Evolutionary conservation across 2,888 invertebrate genomes (phyloP).

Genomic region (Kryphioiulus occultus): DNA sequence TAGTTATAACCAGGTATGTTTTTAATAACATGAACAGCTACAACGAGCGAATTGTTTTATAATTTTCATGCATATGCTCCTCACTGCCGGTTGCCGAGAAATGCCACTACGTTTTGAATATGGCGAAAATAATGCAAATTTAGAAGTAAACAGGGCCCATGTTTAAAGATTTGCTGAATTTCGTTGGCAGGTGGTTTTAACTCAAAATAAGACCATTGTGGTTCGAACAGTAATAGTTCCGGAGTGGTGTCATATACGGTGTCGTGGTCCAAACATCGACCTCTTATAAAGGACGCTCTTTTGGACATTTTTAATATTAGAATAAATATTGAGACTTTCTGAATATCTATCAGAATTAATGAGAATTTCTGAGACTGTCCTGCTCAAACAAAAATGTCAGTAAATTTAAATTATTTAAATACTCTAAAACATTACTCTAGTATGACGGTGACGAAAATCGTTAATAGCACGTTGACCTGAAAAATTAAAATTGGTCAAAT

Average conservation of each 20-base stretch:
- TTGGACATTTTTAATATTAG: neutral
- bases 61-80: slow-evolving; percentile 39
- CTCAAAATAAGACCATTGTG: neutral
- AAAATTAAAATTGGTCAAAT: too few relatives aligned
- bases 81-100: slow-evolving; percentile 34
- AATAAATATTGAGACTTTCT: neutral
- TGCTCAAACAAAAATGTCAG: neutral
- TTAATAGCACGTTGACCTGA: too few relatives aligned
- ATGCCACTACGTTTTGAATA: neutral
- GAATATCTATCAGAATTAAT: neutral
- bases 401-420: neutral
- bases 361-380: neutral
- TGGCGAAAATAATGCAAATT: neutral
- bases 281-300: neutral
- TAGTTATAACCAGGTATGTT: slow-evolving; percentile 20
- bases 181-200: neutral
- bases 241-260: neutral
- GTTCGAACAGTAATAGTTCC: neutral
- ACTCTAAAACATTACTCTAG: neutral
- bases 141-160: neutral
- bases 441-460: too few relatives aligned
- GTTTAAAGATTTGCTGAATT: neutral
- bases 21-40: neutral
- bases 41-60: slow-evolving; percentile 23
- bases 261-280: neutral